phyloP scores from a whole-genome alignment of 2,797 vertebrate species.

The Okamejei kenojei region DNA sequence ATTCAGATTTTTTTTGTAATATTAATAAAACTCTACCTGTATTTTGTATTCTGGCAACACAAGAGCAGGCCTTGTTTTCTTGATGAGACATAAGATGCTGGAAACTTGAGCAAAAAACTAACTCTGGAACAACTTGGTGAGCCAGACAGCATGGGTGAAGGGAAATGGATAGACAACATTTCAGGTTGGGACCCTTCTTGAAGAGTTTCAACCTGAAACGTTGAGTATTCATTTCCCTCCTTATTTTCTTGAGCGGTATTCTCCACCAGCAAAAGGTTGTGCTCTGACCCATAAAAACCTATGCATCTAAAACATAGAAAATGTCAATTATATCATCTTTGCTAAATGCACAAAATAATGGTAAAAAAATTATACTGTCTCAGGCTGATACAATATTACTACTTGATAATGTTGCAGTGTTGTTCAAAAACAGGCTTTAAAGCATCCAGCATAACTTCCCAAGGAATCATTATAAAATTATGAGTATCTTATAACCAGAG shows the following conservation, averaged over 20 bases:
- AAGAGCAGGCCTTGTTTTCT: not conserved
- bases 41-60: not conserved
- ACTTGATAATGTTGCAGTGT: not conserved
- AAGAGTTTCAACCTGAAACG: too few species aligned
- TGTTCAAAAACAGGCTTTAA: not conserved
- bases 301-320: conserved; percentile 16
- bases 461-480: conserved; percentile 19
- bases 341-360: not conserved
- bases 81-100: too few species aligned
- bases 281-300: conserved; percentile 5
- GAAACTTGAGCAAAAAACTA: too few species aligned
- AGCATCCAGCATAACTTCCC: not conserved
- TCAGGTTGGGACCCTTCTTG: too few species aligned
- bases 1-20: not conserved
- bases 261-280: conserved; percentile 12
- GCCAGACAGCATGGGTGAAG: too few species aligned
- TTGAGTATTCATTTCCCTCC: too few species aligned
- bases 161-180: too few species aligned
- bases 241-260: not conserved
- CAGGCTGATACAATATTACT: not conserved
- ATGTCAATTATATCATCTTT: not conserved
- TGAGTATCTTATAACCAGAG: not conserved
- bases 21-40: not conserved
- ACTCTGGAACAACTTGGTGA: too few species aligned
- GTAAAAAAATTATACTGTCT: not conserved